Base-by-base conservation (phyloP, 1,140 invertebrate genomes). In the Aphelinus certus region DNA sequence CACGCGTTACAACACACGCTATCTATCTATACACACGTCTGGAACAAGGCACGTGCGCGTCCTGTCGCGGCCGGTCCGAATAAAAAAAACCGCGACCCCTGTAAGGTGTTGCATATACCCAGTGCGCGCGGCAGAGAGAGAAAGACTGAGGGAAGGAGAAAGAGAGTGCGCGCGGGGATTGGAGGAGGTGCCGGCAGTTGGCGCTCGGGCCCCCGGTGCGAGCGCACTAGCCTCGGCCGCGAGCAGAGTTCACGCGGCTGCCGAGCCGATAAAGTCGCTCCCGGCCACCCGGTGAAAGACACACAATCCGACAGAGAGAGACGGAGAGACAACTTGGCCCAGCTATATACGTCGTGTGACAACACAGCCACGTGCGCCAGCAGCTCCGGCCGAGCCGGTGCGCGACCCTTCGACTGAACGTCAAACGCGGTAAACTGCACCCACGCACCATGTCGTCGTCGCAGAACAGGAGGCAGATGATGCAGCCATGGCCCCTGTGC, bases 401-500 rank as follows among this genome's bases (percentile, higher is more conserved):
- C n/a, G 7, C 6, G 60, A 43, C 42, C 60, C 45, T 7, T 6
- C 2, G 9, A 60, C 42, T 53, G 71, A 55, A 7, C 56, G 9
- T 68, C 51, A 9, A 10, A 53, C 26, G 60, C 63, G 70, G 49
- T 53, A 43, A 2, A 47, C 10, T 46, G 26, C 66, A 56, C 55
- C 6, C 7, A 9, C 3, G 7, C 46, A 78, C 71, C 73, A 86
- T 84, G 85, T 76, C 84, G 64, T 82, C 84, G 10, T 79, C 81
- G 56, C 81, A 83, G 43, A 79, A 82, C 57, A 83, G 82, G 69
- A 83, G 83, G 72, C 85, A 86, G 73, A 87, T 87, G 76, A 85
- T 88, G 84, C 86, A 87, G 66, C 85, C 85, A 83, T 88, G 86
- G 86, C 86, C 86, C 45, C 74, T 87, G 57, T 87, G 84, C 71